Evolutionary conservation across 2,113 vertebrate genomes (phyloP), one percentile per base, ranked within the genome.

Genomic region (Zosterops borbonicus): DNA sequence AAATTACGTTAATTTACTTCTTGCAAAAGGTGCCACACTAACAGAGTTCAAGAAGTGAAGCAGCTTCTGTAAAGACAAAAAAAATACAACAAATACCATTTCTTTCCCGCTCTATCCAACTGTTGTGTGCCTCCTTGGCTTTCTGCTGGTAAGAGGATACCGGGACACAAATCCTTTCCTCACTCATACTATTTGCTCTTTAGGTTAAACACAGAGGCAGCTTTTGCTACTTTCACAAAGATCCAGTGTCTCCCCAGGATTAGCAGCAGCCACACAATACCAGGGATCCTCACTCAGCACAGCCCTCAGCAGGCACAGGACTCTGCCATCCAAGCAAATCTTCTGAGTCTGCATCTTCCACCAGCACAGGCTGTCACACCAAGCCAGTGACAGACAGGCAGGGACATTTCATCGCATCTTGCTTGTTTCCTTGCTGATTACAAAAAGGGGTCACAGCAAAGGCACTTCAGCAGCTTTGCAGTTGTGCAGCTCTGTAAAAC

Each of bases 1-100:
- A 84, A 83, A 83, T 79, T 78, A 84, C 33, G 23, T 47, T 8
- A 71, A 68, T 90, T 70, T 65, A 92, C 73, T 31, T 69, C 53
- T 90, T 92, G 67, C 39, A 71, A 75, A 80, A 67, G 39, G 33
- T 80, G 52, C 44, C 83, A 83, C 0, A 0, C 44, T 76, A 50
- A 50, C 44, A 83, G 33, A 39, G 31, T 24, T 75, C 23, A 60
- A 47, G 9, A 44, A 83, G 13, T 3, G 9, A 89, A 94, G 37
- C 33, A 24, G 19, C 10, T 53, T 53, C 44, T 41, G 6, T 46
- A 62, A 69, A 44, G 27, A 78, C 12, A 83, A 11, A 68, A 68
- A 37, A 83, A 71, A 79, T 27, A 39, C 3, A 60, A 56, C 14
- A 33, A 52, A 22, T 15, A 28, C 4, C 0, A 4, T 39, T 5